Percentiles rank a stretch among this genome's conserved stretches.
These are phyloP conservation scores for Caenorhabditis elegans DNA, from an alignment of 1,140 invertebrate species.

Conservation along the genomic window DNA sequence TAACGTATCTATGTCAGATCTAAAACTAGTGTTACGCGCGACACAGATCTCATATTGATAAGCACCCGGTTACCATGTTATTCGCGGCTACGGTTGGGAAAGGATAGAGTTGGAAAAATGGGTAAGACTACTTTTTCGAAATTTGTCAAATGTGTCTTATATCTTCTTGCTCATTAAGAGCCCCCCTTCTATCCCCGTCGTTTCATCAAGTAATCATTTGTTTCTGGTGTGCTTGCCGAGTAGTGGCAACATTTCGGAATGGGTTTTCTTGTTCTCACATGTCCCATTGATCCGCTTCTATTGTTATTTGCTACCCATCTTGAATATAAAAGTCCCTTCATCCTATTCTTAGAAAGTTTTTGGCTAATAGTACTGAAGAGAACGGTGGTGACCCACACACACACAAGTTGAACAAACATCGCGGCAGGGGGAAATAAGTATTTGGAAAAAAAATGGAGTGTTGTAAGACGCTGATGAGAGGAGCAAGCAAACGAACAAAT, in stretches of 20 bases:
- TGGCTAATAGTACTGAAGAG: too few relatives aligned
- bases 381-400: not conserved
- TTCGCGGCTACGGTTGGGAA: not conserved
- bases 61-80: constrained; percentile 18
- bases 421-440: not conserved
- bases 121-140: not conserved
- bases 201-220: constrained; percentile 33
- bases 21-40: constrained; percentile 16
- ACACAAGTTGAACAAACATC: not conserved
- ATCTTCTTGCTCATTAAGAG: not conserved
- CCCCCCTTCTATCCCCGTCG: not conserved
- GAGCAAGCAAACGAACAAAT: constrained; percentile 15
- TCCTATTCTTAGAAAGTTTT: too few relatives aligned
- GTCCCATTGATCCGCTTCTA: too few relatives aligned
- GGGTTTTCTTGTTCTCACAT: not conserved
- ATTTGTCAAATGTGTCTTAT: not conserved
- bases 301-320: too few relatives aligned
- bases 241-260: not conserved
- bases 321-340: too few relatives aligned
- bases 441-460: not conserved
- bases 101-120: not conserved
- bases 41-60: not conserved
- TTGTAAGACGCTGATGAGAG: constrained; percentile 9
- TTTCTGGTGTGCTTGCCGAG: not conserved
- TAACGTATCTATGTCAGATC: constrained; percentile 12